phyloP scores from a whole-genome alignment of 2,797 vertebrate species.

The Gallirallus australis region DNA sequence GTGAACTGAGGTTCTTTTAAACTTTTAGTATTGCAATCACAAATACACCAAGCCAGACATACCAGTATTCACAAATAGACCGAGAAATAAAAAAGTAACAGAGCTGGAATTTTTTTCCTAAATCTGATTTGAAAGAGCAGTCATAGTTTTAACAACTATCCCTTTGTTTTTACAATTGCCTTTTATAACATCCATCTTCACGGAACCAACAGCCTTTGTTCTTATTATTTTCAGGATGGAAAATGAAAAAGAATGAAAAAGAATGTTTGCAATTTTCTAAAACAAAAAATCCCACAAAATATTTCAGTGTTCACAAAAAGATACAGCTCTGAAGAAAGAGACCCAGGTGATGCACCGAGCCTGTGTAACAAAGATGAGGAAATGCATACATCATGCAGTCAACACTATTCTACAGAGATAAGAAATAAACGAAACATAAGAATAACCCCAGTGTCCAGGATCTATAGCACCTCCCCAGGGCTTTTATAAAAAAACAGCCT shows the following conservation, averaged over 20 bases:
- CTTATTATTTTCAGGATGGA: not conserved
- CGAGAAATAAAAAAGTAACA: not conserved
- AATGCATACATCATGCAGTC: not conserved
- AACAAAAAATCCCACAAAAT: not conserved
- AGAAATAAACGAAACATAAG: not conserved
- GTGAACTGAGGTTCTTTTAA: not conserved
- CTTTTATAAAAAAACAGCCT: not conserved
- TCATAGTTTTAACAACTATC: not conserved
- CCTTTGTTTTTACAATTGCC: not conserved
- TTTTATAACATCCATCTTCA: not conserved
- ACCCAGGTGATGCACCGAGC: not conserved
- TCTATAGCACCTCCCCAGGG: not conserved
- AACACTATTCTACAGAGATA: not conserved
- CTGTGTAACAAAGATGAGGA: not conserved
- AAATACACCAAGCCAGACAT: not conserved
- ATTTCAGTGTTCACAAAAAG: not conserved
- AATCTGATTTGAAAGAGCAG: not conserved
- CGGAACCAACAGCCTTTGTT: not conserved
- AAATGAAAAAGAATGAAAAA: not conserved
- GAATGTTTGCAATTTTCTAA: not conserved
- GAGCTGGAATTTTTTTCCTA: not conserved
- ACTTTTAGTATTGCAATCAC: not conserved
- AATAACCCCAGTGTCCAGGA: not conserved
- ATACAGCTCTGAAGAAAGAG: not conserved
- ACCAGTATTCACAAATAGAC: not conserved